phyloP scores from a whole-genome alignment of 1,140 invertebrate genomes.

The Melipona quadrifasciata region DNA sequence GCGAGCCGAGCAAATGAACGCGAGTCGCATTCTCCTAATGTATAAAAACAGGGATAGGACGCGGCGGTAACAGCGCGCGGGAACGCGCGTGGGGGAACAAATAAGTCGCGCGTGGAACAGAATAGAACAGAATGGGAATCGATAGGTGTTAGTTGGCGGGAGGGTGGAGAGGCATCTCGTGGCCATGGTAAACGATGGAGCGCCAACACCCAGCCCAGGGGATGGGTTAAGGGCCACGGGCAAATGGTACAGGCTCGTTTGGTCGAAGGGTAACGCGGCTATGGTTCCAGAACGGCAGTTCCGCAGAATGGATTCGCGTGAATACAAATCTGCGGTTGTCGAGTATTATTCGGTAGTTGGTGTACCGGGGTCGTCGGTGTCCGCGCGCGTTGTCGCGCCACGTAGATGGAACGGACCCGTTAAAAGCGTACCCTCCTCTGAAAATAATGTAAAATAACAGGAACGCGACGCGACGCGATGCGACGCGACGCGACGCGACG shows the following conservation, averaged over 20 bases:
- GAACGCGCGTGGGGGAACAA: too few relatives aligned
- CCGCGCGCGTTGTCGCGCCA: not conserved
- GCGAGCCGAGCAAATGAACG: too few relatives aligned
- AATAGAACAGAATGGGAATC: not conserved
- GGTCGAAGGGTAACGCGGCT: not conserved
- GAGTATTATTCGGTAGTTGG: slow-evolving; percentile 40
- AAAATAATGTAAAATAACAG: slow-evolving; percentile 52
- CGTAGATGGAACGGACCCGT: slow-evolving; percentile 8
- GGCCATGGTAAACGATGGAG: too few relatives aligned
- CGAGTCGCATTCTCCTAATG: too few relatives aligned
- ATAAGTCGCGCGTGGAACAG: not conserved
- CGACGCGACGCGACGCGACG: not conserved
- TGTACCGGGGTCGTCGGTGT: not conserved
- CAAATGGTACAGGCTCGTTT: slow-evolving; percentile 18
- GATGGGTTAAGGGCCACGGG: slow-evolving; percentile 11
- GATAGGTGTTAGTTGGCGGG: slow-evolving; percentile 11
- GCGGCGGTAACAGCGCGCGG: too few relatives aligned
- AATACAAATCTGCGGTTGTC: slow-evolving; percentile 56
- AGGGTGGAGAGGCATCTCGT: not conserved
- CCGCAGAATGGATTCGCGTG: slow-evolving; percentile 35
- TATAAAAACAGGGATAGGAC: too few relatives aligned
- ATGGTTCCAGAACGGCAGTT: slow-evolving; percentile 26
- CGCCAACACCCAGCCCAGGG: not conserved
- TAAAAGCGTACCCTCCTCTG: slow-evolving; percentile 29
- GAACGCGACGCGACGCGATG: not conserved